Percentiles rank a stretch among this genome's conserved stretches.
Evolutionary conservation across 2,113 vertebrate genomes (phyloP).

Genomic region (Heptranchias perlo): DNA sequence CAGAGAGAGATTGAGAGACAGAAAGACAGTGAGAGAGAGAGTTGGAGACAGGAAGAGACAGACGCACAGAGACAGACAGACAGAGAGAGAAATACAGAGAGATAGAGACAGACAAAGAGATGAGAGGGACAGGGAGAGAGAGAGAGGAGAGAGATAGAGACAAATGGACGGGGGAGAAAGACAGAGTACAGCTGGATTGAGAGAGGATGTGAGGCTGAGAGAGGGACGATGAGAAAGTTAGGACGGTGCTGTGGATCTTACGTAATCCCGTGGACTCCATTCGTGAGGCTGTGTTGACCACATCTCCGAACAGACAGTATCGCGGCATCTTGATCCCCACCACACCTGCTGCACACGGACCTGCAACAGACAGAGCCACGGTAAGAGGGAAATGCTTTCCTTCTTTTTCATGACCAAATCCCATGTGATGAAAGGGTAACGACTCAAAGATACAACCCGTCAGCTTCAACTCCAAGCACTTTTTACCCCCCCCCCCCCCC

Average conservation of each 20-base stretch:
- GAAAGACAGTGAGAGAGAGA: background rate
- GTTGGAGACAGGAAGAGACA: background rate
- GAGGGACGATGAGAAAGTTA: background rate
- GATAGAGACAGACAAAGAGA: background rate
- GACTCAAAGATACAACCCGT: background rate
- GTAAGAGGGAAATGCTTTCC: background rate
- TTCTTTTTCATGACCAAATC: background rate
- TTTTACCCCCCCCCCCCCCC: background rate
- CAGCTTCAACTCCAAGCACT: background rate
- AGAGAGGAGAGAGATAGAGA: background rate
- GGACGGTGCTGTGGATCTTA: background rate
- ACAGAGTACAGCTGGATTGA: background rate
- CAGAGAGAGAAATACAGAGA: background rate
- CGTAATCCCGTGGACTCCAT: constrained; percentile 67
- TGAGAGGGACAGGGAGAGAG: background rate
- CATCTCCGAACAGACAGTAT: constrained; percentile 90
- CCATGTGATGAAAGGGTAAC: background rate
- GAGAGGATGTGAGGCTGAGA: background rate
- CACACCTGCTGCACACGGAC: constrained; percentile 88
- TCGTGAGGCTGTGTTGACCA: constrained; percentile 87
- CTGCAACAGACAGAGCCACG: constrained; percentile 51
- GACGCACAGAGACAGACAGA: background rate
- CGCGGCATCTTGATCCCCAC: constrained; percentile 97
- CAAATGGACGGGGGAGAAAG: background rate
- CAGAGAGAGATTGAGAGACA: background rate